Percentiles rank a stretch among this genome's conserved stretches.
These are phyloP conservation scores for Idaea biselata DNA, from an alignment of 2,888 invertebrate genomes.

Conservation along the genomic window DNA sequence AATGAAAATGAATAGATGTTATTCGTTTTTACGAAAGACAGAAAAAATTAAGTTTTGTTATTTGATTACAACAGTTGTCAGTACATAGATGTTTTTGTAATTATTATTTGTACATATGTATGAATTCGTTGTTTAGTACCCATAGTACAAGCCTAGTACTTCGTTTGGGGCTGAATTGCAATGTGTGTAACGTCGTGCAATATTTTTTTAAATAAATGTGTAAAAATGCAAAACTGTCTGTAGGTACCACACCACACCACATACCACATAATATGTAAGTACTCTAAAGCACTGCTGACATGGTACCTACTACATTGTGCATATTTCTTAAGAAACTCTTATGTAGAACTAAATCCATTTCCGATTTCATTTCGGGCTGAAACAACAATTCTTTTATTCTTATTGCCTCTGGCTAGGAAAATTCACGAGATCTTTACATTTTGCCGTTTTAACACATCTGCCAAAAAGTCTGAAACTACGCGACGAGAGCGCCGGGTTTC, in stretches of 20 bases:
- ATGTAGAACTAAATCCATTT: slow-evolving; percentile 19
- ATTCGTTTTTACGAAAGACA: neutral
- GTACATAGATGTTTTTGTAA: neutral
- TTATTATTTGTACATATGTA: too few relatives aligned
- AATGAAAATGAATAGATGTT: slow-evolving; percentile 2
- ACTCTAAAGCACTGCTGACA: neutral
- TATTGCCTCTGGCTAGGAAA: slow-evolving; percentile 58
- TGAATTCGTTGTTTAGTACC: too few relatives aligned
- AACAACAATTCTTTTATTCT: slow-evolving; percentile 47
- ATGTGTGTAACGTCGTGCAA: too few relatives aligned
- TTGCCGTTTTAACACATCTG: slow-evolving; percentile 73
- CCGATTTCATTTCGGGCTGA: slow-evolving; percentile 27
- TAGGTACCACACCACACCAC: too few relatives aligned
- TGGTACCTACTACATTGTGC: neutral
- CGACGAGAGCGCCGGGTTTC: slow-evolving; percentile 35
- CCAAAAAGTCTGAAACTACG: slow-evolving; percentile 50
- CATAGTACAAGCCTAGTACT: too few relatives aligned
- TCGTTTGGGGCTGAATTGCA: too few relatives aligned
- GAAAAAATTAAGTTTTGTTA: neutral
- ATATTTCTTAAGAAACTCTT: slow-evolving; percentile 8
- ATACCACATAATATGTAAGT: too few relatives aligned
- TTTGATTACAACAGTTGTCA: neutral
- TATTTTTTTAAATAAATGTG: neutral
- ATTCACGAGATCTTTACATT: slow-evolving; percentile 66
- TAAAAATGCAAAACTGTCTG: neutral